Evolutionary conservation across 1,140 invertebrate species (phyloP).

Genomic region (Achatina immaculata): DNA sequence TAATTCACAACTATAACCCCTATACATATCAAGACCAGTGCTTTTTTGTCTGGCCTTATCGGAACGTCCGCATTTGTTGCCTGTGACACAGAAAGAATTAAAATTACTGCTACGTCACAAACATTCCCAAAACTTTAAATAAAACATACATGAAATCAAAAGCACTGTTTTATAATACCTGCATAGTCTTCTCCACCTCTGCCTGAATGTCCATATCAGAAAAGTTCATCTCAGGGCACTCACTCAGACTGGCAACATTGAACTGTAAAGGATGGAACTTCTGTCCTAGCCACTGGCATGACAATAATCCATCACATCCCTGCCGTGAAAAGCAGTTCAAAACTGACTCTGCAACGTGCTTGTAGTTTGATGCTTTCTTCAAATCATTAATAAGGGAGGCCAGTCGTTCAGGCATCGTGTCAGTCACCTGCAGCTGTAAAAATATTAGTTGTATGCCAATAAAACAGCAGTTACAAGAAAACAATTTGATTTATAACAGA

Average conservation of each 20-base stretch:
- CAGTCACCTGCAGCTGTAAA: neutral
- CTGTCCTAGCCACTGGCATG: conserved; percentile 27
- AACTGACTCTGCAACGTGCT: neutral
- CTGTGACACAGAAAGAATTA: too few relatives aligned
- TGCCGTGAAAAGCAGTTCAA: neutral
- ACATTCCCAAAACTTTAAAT: neutral
- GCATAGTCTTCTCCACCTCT: neutral
- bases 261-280: neutral
- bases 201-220: neutral
- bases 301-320: neutral
- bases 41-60: too few relatives aligned
- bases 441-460: too few relatives aligned
- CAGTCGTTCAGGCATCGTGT: conserved; percentile 28
- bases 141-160: neutral
- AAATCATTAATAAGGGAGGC: conserved; percentile 12
- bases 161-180: neutral
- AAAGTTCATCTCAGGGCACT: neutral
- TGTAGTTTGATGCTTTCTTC: conserved; percentile 15
- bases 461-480: too few relatives aligned
- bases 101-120: too few relatives aligned
- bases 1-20: too few relatives aligned
- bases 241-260: neutral
- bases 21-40: too few relatives aligned
- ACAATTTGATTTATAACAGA: too few relatives aligned
- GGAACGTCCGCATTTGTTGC: too few relatives aligned